Evolutionary conservation across 2,113 vertebrate genomes (phyloP), one percentile per base, ranked within the genome.

Genomic region (Grantiella picta): DNA sequence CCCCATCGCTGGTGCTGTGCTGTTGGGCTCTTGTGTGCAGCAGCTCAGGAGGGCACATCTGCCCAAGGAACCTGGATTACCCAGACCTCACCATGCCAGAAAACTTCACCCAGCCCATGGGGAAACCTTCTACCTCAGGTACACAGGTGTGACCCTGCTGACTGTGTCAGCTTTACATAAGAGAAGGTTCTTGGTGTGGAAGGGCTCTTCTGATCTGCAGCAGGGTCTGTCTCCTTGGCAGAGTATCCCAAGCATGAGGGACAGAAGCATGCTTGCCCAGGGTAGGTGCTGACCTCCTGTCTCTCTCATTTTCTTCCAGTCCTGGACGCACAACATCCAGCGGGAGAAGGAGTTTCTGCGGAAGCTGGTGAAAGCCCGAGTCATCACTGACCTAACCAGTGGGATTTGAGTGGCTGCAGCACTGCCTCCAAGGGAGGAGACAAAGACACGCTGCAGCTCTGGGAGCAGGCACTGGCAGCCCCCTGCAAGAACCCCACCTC

Each of bases 291-390:
- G 44, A 95, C 63, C 60, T 52, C 71, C 76, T 66, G 84, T 95
- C 61, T 86, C 11, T 92, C 94, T 96, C 44, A 35, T 92, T 89
- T 70, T 82, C 70, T 97, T 96, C 21, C 96, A 99, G 99, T 99
- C 99, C 38, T 99, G 99, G 99, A 99, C 99, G 6, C 99, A 99
- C 98, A 99, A 99, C 93, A 99, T 99, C 95, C 98, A 98, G 81
- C 98, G 99, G 95, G 99, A 99, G 97, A 99, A 99, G 93, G 99
- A 99, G 91, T 99, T 99, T 96, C 98, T 99, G 69, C 97, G 98
- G 91, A 99, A 99, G 96, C 97, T 99, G 97, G 99, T 99, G 90
- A 99, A 98, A 97, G 99, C 99, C 50, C 98, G 96, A 28, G 98
- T 99, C 89, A 99, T 99, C 98, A 98, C 98, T 86, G 99, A 99